These are phyloP conservation scores for Papilio polytes DNA, from an alignment of 1,140 invertebrate species.

Conservation along the genomic window DNA sequence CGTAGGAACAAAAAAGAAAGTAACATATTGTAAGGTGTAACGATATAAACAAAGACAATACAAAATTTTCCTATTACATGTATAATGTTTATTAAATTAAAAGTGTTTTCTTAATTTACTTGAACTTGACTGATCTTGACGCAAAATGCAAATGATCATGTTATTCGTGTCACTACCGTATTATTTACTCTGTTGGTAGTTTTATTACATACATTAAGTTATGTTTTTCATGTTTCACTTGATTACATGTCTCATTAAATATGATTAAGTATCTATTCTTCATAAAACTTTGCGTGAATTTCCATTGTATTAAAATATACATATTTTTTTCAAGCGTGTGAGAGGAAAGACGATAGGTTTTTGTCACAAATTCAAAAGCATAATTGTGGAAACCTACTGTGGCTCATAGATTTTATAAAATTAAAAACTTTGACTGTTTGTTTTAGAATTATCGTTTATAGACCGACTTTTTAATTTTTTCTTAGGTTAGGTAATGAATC, in stretches of 20 bases:
- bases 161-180: neutral
- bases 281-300: neutral
- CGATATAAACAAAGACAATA: neutral
- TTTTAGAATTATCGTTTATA: constrained; percentile 25
- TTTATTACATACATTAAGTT: neutral
- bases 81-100: neutral
- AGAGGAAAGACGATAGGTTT: too few species aligned
- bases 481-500: constrained; percentile 70
- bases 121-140: constrained; percentile 12
- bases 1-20: constrained; percentile 19
- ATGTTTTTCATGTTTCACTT: neutral
- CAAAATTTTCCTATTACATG: neutral
- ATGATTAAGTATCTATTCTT: constrained; percentile 16
- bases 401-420: too few species aligned
- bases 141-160: neutral
- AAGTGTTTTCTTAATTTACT: neutral
- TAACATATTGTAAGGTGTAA: neutral
- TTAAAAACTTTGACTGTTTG: neutral
- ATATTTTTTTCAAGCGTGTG: neutral
- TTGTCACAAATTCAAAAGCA: too few species aligned
- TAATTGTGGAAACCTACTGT: too few species aligned
- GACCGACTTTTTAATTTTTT: constrained; percentile 42
- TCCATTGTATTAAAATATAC: neutral
- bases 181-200: neutral
- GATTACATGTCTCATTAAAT: constrained; percentile 11